Evolutionary conservation across 2,797 vertebrate species (phyloP).

Genomic region (Atherinosoma microstoma): DNA sequence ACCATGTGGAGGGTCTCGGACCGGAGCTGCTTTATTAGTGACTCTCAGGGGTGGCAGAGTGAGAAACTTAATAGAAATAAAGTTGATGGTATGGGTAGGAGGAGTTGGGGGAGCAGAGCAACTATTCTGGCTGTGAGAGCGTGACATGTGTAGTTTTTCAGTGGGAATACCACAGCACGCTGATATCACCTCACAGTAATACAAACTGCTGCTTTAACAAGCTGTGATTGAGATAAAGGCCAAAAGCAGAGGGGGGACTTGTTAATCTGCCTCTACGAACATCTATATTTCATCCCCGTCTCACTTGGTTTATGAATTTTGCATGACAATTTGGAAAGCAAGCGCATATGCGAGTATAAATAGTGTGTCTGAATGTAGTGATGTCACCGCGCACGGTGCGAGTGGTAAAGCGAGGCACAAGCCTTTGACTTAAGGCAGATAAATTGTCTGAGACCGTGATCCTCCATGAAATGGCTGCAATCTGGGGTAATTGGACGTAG

Average conservation of each 20-base stretch:
- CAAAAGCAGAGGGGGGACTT: slow-evolving; percentile 38
- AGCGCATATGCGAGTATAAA: slow-evolving; percentile 48
- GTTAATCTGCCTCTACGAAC: slow-evolving; percentile 66
- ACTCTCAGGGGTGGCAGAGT: slow-evolving; percentile 60
- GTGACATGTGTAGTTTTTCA: slow-evolving; percentile 70
- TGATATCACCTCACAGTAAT: slow-evolving; percentile 65
- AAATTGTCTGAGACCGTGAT: slow-evolving; percentile 65
- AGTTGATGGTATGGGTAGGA: slow-evolving; percentile 23
- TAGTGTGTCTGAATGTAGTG: slow-evolving; percentile 26
- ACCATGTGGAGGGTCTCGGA: slow-evolving; percentile 65
- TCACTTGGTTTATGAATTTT: slow-evolving; percentile 64
- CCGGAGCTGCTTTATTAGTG: slow-evolving; percentile 77
- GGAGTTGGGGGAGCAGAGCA: slow-evolving; percentile 32
- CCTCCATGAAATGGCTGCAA: slow-evolving; percentile 78
- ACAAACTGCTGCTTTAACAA: slow-evolving; percentile 70
- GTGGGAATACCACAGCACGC: slow-evolving; percentile 61
- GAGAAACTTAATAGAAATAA: slow-evolving; percentile 72
- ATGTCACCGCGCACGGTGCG: slow-evolving; percentile 38
- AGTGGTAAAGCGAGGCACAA: slow-evolving; percentile 49
- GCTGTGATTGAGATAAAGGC: slow-evolving; percentile 66
- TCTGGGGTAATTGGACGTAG: slow-evolving; percentile 82
- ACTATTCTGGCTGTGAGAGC: slow-evolving; percentile 69
- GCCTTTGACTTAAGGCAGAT: slow-evolving; percentile 42
- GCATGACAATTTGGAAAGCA: slow-evolving; percentile 52
- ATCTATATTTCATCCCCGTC: slow-evolving; percentile 72